Evolutionary conservation across 2,888 invertebrate genomes (phyloP).

Genomic region (Coecobrya sp.): DNA sequence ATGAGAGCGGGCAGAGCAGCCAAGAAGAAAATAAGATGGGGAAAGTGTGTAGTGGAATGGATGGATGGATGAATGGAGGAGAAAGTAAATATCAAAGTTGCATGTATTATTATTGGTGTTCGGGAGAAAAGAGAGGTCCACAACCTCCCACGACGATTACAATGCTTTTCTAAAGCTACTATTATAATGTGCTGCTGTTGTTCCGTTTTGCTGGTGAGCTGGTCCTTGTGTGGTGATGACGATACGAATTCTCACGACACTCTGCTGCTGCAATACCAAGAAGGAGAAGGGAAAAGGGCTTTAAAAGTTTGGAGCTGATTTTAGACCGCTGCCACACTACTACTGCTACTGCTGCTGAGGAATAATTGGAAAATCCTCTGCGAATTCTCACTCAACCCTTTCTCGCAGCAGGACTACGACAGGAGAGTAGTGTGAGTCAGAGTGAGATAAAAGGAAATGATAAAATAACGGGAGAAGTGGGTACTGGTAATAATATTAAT

Average conservation of each 20-base stretch:
- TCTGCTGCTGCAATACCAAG: neutral
- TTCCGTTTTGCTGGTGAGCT: no score
- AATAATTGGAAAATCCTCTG: constrained; percentile 48
- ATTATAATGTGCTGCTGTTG: neutral
- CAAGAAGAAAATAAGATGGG: neutral
- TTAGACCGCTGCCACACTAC: neutral
- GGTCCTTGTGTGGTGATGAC: neutral
- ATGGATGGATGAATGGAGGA: neutral
- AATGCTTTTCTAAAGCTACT: neutral
- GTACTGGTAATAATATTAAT: neutral
- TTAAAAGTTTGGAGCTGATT: neutral
- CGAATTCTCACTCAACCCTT: no score
- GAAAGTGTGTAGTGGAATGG: neutral
- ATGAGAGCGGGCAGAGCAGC: neutral
- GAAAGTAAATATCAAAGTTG: constrained; percentile 19
- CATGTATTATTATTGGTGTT: neutral
- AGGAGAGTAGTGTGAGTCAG: no score
- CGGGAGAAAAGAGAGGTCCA: constrained; percentile 36
- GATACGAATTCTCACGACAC: constrained; percentile 42
- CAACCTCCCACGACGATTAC: constrained; percentile 51
- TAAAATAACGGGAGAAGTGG: neutral
- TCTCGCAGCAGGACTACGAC: no score
- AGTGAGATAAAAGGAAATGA: neutral
- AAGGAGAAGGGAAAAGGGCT: neutral
- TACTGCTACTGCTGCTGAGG: neutral